Percentiles rank a stretch among this genome's conserved stretches.
phyloP scores from a whole-genome alignment of 2,888 invertebrate species.

The Hydrotaea diabolus region DNA sequence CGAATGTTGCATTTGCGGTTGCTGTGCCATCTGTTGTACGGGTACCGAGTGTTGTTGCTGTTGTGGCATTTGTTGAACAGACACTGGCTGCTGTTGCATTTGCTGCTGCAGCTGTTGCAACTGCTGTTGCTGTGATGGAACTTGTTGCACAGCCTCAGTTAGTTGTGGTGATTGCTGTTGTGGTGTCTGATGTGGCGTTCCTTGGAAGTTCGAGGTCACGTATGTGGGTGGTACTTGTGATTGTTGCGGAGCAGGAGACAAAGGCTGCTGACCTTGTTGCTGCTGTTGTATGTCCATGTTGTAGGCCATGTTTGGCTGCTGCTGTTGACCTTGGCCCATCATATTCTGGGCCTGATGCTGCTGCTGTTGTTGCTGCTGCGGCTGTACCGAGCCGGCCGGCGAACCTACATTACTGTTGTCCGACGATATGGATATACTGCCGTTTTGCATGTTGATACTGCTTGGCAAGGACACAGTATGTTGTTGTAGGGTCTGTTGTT shows the following conservation, averaged over 20 bases:
- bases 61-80: constrained; percentile 31
- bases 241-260: constrained; percentile 73
- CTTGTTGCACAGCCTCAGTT: constrained; percentile 51
- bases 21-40: constrained; percentile 29
- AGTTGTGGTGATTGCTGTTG: constrained; percentile 60
- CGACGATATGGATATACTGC: constrained; percentile 70
- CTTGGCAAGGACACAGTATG: constrained; percentile 74
- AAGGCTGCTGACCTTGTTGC: constrained; percentile 63
- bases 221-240: constrained; percentile 59
- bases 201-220: constrained; percentile 55
- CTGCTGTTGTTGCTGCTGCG: constrained; percentile 62
- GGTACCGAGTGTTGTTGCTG: constrained; percentile 13
- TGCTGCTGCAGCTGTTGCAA: constrained; percentile 51
- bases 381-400: constrained; percentile 32
- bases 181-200: constrained; percentile 63
- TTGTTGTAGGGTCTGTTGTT: constrained; percentile 74
- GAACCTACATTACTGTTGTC: constrained; percentile 69
- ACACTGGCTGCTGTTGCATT: constrained; percentile 54
- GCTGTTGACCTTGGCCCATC: constrained; percentile 29
- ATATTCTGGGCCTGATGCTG: constrained; percentile 35
- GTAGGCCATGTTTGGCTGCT: constrained; percentile 63
- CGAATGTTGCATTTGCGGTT: constrained; percentile 60
- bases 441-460: constrained; percentile 74
- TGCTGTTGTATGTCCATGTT: constrained; percentile 50
- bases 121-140: constrained; percentile 10